These are phyloP conservation scores for Xylota sylvarum DNA, from an alignment of 2,888 invertebrate genomes.

Conservation along the genomic window DNA sequence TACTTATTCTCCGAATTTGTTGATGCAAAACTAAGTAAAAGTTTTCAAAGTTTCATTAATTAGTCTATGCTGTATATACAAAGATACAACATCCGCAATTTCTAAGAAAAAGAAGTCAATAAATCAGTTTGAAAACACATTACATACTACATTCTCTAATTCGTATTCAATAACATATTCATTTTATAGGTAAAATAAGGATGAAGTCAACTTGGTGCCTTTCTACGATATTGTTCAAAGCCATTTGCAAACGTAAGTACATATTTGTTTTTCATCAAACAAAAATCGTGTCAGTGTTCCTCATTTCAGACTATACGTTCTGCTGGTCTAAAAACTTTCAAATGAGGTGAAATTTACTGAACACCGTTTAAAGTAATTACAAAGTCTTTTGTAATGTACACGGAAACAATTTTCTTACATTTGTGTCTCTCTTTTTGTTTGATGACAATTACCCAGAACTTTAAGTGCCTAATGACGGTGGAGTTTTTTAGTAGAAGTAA, in stretches of 20 bases:
- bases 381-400: background rate
- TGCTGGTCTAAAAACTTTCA: background rate
- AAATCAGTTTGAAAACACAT: too few species aligned
- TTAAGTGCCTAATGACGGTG: background rate
- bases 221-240: too few species aligned
- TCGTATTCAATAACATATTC: too few species aligned
- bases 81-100: too few species aligned
- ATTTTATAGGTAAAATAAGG: too few species aligned
- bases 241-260: background rate
- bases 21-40: too few species aligned
- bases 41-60: too few species aligned
- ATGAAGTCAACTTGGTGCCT: too few species aligned
- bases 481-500: background rate
- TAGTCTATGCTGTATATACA: too few species aligned
- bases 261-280: background rate
- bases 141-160: too few species aligned
- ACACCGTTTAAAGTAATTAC: background rate
- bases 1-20: too few species aligned
- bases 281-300: background rate
- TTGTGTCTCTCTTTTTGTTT: background rate
- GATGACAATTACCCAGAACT: background rate
- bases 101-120: too few species aligned
- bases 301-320: background rate
- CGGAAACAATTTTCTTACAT: background rate
- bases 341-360: conserved; percentile 1